These are phyloP conservation scores for Tiaroga cobitis DNA, from an alignment of 2,797 vertebrate species.

Conservation along the genomic window DNA sequence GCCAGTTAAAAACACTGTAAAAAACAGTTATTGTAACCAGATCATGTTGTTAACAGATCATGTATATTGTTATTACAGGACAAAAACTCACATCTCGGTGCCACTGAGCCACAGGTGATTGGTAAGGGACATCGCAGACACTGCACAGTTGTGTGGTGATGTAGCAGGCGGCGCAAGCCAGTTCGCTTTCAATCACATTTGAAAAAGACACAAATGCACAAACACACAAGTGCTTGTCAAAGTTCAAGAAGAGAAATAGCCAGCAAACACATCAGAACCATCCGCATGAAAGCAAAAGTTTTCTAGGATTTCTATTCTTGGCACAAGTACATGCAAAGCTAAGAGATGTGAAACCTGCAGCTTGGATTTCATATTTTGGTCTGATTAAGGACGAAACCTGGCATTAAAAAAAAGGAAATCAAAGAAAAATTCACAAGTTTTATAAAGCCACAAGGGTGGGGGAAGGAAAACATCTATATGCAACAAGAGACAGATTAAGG, in stretches of 20 bases:
- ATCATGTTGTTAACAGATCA: constrained; percentile 31
- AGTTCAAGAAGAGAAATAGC: constrained; percentile 56
- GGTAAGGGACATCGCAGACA: constrained; percentile 41
- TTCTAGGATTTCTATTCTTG: constrained; percentile 75
- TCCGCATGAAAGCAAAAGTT: constrained; percentile 71
- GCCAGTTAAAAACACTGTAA: constrained; percentile 42
- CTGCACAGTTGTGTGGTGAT: constrained; percentile 43
- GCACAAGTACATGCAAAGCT: constrained; percentile 98
- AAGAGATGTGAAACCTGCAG: constrained; percentile 73
- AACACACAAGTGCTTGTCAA: constrained; percentile 56
- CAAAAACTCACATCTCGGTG: constrained; percentile 52
- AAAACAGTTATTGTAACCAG: constrained; percentile 30
- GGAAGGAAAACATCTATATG: constrained; percentile 64
- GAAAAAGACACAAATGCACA: constrained; percentile 31
- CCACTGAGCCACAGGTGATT: constrained; percentile 39
- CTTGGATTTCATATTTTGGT: constrained; percentile 78
- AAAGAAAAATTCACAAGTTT: constrained; percentile 61
- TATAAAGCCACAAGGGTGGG: constrained; percentile 56
- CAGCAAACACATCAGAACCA: constrained; percentile 60
- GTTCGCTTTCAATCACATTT: constrained; percentile 35
- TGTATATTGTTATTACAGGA: constrained; percentile 37
- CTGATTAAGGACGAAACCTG: constrained; percentile 75
- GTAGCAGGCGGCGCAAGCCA: constrained; percentile 34
- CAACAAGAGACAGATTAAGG: constrained; percentile 73
- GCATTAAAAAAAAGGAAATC: constrained; percentile 9